Base-by-base conservation (phyloP, 2,888 invertebrate species). In the Troides helena region DNA sequence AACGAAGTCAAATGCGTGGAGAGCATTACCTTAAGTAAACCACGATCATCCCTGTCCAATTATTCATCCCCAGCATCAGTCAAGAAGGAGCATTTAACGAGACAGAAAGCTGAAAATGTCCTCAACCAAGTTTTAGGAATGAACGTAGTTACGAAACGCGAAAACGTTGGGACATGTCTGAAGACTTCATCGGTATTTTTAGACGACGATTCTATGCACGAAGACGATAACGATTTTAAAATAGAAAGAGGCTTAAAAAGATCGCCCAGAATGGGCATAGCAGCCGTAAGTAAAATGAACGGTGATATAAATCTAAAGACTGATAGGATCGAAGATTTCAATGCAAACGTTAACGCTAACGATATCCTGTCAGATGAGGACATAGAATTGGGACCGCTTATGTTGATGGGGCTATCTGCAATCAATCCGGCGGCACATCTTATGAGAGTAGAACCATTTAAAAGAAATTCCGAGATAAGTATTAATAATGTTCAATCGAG, bases 321-420 rank as follows among this genome's bases (percentile, higher is more conserved):
- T 84, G 89, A 88, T 73, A 80, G 78, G 73, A 76, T 76, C 62
- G 88, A 89, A 75, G 91, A 92, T 73, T 72, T 86, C 21, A 90
- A 89, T 75, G 84, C 87, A 39, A 89, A 87, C 72, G 77, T 72
- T 36, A 84, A 78, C 72, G 72, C 78, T 17, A 82, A 81, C 73
- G 91, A 92, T 66, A 80, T 84, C 39, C 81, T 85, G 61, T 91
- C 93, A 4, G 93, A 94, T 73, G 95, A 95, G 74, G 95, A 95
- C 76, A 90, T 94, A 80, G 93, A 93, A 72, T 89, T 94, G 88
- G 93, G 95, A 59, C 95, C 95, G 1, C 84, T 95, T 17, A 94
- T 95, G 93, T 84, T 96, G 64, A 95, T 95, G 89, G 95, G 95
- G 62, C 82, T 95, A 67, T 94, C 94, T 65, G 94, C 94, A 36